Evolutionary conservation across 2,888 invertebrate species (phyloP).

Genomic region (Lycophotia porphyrea): DNA sequence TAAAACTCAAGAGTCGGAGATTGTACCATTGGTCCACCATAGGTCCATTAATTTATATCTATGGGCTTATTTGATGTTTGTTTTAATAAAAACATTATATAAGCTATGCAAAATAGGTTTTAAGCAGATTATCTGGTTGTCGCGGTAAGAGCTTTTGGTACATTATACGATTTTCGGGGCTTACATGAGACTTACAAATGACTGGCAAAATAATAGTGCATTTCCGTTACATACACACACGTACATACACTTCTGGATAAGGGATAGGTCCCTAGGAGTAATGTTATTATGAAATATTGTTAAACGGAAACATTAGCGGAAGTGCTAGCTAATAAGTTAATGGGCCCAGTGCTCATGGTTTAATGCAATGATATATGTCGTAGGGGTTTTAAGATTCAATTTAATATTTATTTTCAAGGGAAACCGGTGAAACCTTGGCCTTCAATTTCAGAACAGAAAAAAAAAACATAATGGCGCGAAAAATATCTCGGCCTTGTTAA

Average conservation of each 20-base stretch:
- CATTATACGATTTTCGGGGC: neutral
- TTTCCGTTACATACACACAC: neutral
- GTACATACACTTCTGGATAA: no score
- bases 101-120: neutral
- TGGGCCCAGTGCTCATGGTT: neutral
- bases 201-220: neutral
- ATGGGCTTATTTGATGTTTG: slow-evolving; percentile 12
- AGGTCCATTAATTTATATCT: neutral
- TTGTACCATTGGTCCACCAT: neutral
- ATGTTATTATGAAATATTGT: neutral
- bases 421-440: neutral
- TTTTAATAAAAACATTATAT: neutral
- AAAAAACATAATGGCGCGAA: neutral
- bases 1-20: neutral
- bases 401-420: neutral
- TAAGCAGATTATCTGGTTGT: neutral
- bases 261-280: neutral
- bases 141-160: neutral
- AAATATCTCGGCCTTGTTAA: neutral
- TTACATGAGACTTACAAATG: neutral
- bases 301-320: neutral
- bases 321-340: neutral
- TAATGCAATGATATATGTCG: neutral
- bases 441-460: neutral
- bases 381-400: neutral